Percentiles rank a stretch among this genome's conserved stretches.
Evolutionary conservation across 2,113 vertebrate genomes (phyloP).

Genomic region (Alaudala cheleensis): DNA sequence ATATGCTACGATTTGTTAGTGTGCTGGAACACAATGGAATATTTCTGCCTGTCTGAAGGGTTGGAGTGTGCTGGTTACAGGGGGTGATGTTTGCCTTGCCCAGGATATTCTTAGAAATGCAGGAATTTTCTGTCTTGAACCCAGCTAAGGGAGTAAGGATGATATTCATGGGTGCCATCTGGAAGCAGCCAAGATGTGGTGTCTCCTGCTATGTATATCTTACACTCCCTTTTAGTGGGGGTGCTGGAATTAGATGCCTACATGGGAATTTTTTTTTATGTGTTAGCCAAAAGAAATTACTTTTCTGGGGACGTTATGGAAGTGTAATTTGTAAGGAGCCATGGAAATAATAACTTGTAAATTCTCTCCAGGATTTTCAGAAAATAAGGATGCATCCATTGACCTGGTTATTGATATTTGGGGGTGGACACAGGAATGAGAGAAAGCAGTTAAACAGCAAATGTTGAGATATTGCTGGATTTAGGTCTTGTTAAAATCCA

Average conservation of each 20-base stretch:
- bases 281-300: neutral
- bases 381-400: fast-evolving
- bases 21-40: neutral
- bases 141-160: neutral
- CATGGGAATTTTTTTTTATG: neutral
- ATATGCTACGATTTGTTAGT: neutral
- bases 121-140: neutral
- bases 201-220: neutral
- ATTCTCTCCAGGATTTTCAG: neutral
- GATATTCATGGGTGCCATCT: neutral
- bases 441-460: neutral
- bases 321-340: neutral
- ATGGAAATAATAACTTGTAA: neutral
- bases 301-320: neutral
- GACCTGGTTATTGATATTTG: neutral
- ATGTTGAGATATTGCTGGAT: neutral
- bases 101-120: neutral
- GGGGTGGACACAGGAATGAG: neutral
- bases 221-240: neutral
- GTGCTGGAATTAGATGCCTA: neutral
- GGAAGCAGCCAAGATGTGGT: neutral
- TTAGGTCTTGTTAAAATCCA: neutral
- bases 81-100: neutral
- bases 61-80: too few relatives aligned
- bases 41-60: neutral